Conservation (phyloP, 2,888 invertebrate species). For the Leucozona laternaria region DNA sequence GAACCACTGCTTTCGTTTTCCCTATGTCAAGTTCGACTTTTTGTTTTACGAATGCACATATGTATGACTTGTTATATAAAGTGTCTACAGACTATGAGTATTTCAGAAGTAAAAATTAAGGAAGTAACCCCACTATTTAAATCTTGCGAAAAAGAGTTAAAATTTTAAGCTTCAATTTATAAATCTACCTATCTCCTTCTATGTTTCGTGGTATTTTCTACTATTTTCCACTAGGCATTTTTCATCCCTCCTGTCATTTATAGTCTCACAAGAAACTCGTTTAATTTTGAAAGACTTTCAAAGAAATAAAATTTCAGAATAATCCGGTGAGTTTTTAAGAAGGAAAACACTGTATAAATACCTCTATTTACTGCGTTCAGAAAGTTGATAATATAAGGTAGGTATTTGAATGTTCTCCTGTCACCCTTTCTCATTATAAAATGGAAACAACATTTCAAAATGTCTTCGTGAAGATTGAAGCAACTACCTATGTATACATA, state of each 20-base stretch:
- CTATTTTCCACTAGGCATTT: not conserved
- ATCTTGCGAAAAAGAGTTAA: not conserved
- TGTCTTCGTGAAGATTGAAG: not conserved
- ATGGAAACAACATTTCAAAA: conserved; percentile 26
- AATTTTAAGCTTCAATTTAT: not conserved
- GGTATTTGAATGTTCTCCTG: conserved; percentile 20
- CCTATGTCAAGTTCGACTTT: no score
- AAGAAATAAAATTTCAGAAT: conserved; percentile 35
- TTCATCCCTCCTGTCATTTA: not conserved
- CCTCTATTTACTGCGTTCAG: conserved; percentile 16
- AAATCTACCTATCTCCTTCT: not conserved
- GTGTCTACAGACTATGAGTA: no score
- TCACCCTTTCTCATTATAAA: conserved; percentile 21
- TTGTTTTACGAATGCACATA: no score
- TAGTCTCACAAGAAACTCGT: conserved; percentile 14
- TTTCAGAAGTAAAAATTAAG: not conserved
- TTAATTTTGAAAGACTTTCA: conserved; percentile 17
- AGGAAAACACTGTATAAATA: not conserved
- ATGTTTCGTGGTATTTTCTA: not conserved
- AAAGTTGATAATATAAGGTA: conserved; percentile 5
- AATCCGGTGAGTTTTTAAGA: conserved; percentile 27
- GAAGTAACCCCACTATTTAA: not conserved
- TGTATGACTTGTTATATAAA: no score
- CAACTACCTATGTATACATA: not conserved
- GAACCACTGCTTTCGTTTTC: no score